Base-by-base conservation (phyloP, 1,140 invertebrate genomes). In the Anoplolepis gracilipes region DNA sequence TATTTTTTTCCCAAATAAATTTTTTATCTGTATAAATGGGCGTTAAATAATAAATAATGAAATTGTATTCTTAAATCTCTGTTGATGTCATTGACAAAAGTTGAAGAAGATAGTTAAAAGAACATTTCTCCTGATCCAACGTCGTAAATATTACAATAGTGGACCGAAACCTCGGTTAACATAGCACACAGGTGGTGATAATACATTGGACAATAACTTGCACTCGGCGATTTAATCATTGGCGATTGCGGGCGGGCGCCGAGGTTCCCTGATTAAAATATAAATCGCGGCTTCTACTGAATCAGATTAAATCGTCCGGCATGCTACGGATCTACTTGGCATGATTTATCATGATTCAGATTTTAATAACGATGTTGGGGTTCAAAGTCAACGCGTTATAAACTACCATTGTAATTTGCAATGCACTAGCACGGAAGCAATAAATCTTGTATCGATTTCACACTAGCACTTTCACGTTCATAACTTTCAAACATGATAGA, bases 211-310 rank as follows among this genome's bases (percentile, higher is more conserved):
- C 67, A 81, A 86, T 88, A 88, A 90, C 79, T 85, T 57, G 84
- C 79, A 46, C 46, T 30, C 33, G 25, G 42, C 61, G 79, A 90
- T 90, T 90, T 90, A 90, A 90, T 90, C 86, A 85, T 53, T 53
- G 46, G 59, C 16, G 67, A n/a, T 33, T 46, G 46, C 25, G 61
- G 84, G 84, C 81, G 88, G 73, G 39, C 25, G 10, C 61, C 30
- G 67, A 78, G 70, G 70, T 72, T 57, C 73, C 53, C 90, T 90
- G 91, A 92, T 92, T 91, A 91, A 92, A 92, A 86, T 92, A 91
- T 91, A 92, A 92, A 92, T 92, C 88, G 88, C 84, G 62, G 49
- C 57, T 76, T 82, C 85, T 67, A 85, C 53, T 36, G 64, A 65
- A 90, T 91, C 89, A 70, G 87, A 90, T 91, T 91, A 90, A 86